Conservation (phyloP, 2,797 vertebrate genomes). For the Margarornis squamiger region DNA sequence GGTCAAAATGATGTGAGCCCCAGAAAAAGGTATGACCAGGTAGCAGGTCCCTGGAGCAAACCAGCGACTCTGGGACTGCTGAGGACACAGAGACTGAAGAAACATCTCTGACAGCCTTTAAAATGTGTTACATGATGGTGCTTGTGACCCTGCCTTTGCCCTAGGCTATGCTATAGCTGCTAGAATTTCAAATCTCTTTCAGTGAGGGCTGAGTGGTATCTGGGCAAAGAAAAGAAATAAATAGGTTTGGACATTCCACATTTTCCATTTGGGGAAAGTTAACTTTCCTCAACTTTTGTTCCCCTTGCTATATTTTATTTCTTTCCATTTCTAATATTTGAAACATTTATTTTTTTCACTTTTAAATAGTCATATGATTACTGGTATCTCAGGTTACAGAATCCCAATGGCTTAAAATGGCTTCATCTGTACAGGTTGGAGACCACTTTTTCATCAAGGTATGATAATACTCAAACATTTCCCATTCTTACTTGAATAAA, state of each 20-base stretch:
- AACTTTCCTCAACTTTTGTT: background rate
- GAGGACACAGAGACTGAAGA: slow-evolving; percentile 37
- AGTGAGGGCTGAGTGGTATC: background rate
- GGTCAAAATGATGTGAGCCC: slow-evolving; percentile 1
- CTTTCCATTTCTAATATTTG: background rate
- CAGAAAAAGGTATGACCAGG: slow-evolving; percentile 45
- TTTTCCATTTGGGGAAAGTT: slow-evolving; percentile 19
- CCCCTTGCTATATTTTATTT: background rate
- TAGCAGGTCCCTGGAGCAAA: slow-evolving; percentile 55
- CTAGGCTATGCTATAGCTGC: slow-evolving; percentile 48
- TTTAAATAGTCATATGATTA: background rate
- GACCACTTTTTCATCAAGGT: background rate
- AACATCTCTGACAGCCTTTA: slow-evolving; percentile 61
- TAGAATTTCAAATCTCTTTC: slow-evolving; percentile 54
- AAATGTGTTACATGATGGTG: slow-evolving; percentile 55
- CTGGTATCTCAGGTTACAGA: background rate
- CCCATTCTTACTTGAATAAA: background rate
- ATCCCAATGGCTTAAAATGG: background rate
- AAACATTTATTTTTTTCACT: background rate
- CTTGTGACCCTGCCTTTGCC: slow-evolving; percentile 59
- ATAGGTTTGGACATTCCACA: slow-evolving; percentile 37
- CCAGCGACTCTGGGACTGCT: background rate
- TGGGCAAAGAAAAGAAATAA: slow-evolving; percentile 33
- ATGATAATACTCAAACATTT: background rate
- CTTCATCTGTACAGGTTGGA: background rate